phyloP scores from a whole-genome alignment of 2,888 invertebrate species.

The Epicampocera succincta region DNA sequence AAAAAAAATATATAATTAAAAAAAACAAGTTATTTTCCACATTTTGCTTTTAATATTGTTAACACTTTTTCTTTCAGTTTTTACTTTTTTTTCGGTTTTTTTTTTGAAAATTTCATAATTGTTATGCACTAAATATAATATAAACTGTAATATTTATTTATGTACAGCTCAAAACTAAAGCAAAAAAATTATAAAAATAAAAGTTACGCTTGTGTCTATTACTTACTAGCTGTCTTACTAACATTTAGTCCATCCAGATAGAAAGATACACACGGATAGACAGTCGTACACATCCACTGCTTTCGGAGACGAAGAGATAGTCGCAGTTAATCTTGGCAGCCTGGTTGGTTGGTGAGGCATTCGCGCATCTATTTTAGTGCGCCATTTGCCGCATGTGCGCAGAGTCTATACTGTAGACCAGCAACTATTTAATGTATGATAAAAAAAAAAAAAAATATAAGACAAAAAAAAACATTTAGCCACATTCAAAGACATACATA shows the following conservation, averaged over 20 bases:
- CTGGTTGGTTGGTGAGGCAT: not conserved
- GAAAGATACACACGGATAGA: constrained; percentile 36
- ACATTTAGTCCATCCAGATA: constrained; percentile 39
- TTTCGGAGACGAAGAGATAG: constrained; percentile 6
- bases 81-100: constrained; percentile 23
- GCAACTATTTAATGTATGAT: constrained; percentile 29
- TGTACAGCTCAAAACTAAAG: constrained; percentile 58
- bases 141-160: constrained; percentile 63
- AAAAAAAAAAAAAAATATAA: not conserved
- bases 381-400: not conserved
- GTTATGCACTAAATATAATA: constrained; percentile 67
- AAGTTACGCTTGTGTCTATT: constrained; percentile 55
- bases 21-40: constrained; percentile 41
- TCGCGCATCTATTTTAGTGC: constrained; percentile 12
- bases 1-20: constrained; percentile 26
- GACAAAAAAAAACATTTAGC: constrained; percentile 41
- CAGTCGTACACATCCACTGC: not conserved
- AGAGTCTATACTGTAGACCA: too few species aligned
- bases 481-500: constrained; percentile 23
- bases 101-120: constrained; percentile 60
- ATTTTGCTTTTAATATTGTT: constrained; percentile 37
- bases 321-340: constrained; percentile 1
- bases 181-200: constrained; percentile 15
- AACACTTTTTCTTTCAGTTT: constrained; percentile 55
- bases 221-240: constrained; percentile 24